phyloP scores from a whole-genome alignment of 2,888 invertebrate genomes.

The Lamellibrachia satsuma region DNA sequence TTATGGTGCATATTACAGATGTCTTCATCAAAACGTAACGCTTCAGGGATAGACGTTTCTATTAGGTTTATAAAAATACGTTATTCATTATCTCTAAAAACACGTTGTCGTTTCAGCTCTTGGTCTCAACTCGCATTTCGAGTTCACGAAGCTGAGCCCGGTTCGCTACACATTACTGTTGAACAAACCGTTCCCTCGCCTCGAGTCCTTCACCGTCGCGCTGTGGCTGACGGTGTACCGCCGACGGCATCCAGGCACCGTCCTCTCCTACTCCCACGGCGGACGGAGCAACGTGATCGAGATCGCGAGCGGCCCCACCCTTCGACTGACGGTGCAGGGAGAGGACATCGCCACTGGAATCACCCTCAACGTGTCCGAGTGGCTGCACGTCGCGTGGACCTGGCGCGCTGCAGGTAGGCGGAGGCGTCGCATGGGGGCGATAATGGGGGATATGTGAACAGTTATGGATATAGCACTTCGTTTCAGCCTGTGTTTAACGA shows the following conservation, averaged over 20 bases:
- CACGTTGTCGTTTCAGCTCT: constrained; percentile 35
- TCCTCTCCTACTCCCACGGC: constrained; percentile 39
- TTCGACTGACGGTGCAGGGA: constrained; percentile 50
- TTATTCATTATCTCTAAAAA: neutral
- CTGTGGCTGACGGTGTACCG: constrained; percentile 57
- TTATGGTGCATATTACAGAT: no score
- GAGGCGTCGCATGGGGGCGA: neutral
- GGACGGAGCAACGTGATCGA: constrained; percentile 47
- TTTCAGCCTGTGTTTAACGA: no score
- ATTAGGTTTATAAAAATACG: no score
- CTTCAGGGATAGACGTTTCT: no score
- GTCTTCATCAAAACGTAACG: no score
- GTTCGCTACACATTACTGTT: constrained; percentile 51
- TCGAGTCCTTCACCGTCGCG: constrained; percentile 57
- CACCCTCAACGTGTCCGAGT: constrained; percentile 46
- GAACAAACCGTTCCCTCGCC: constrained; percentile 58
- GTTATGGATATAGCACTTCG: no score
- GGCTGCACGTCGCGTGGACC: constrained; percentile 60
- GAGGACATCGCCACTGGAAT: constrained; percentile 45
- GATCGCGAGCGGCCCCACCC: constrained; percentile 52
- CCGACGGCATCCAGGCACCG: constrained; percentile 40
- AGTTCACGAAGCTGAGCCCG: constrained; percentile 36
- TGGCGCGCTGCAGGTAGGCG: constrained; percentile 53
- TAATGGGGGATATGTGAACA: neutral
- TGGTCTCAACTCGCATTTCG: constrained; percentile 41